These are phyloP conservation scores for Esox niger DNA, from an alignment of 2,113 vertebrate genomes.

Conservation along the genomic window DNA sequence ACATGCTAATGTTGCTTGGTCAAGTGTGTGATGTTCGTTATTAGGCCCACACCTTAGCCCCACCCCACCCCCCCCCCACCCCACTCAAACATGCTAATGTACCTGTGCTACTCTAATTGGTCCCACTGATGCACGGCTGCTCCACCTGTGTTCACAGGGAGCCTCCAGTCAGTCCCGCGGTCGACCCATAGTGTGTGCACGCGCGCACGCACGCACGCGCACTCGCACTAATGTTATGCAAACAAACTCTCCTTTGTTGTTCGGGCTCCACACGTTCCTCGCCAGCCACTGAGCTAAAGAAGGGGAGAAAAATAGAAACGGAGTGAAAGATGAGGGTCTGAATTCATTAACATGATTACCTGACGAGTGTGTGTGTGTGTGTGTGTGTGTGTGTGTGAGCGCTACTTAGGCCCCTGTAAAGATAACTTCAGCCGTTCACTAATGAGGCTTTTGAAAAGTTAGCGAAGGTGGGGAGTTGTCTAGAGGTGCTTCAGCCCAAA, in stretches of 20 bases:
- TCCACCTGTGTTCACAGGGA: constrained; percentile 67
- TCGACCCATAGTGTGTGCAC: constrained; percentile 39
- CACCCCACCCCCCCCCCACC: constrained; percentile 18
- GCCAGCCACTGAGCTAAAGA: constrained; percentile 54
- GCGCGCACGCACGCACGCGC: constrained; percentile 8
- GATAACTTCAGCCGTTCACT: constrained; percentile 60
- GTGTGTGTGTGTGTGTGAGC: constrained; percentile 23
- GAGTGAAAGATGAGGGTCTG: constrained; percentile 29
- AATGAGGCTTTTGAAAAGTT: constrained; percentile 68
- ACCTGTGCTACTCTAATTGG: constrained; percentile 73
- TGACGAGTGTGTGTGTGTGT: constrained; percentile 11
- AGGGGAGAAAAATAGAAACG: constrained; percentile 21
- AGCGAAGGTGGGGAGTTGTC: constrained; percentile 50
- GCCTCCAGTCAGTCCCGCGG: constrained; percentile 67
- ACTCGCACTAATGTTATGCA: constrained; percentile 70
- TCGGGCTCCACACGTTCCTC: constrained; percentile 51
- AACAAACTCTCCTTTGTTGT: constrained; percentile 76
- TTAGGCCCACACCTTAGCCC: not conserved
- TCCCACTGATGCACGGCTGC: constrained; percentile 71
- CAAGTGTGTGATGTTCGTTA: constrained; percentile 18
- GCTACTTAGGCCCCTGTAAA: constrained; percentile 36
- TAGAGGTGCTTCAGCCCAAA: too few species aligned
- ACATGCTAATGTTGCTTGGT: constrained; percentile 8
- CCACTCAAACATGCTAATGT: constrained; percentile 75
- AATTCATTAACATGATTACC: constrained; percentile 73